Percentiles rank a stretch among this genome's conserved stretches.
phyloP scores from a whole-genome alignment of 2,113 vertebrate genomes.

The Brachyhypopomus occidentalis region DNA sequence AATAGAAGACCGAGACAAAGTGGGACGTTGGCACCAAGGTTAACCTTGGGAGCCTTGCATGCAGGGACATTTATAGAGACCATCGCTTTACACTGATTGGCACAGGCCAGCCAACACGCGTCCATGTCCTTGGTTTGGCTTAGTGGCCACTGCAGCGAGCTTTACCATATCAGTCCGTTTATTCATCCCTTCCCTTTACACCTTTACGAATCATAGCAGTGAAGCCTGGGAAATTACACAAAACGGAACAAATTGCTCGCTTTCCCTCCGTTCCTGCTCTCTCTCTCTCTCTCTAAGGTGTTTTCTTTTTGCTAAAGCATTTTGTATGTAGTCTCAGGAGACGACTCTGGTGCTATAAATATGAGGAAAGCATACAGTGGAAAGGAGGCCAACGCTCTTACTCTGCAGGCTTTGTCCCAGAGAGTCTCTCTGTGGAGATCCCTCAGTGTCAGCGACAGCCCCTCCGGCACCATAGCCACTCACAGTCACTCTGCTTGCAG shows the following conservation, averaged over 20 bases:
- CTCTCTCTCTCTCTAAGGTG: background rate
- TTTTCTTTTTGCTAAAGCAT: slow-evolving; percentile 17
- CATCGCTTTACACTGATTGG: background rate
- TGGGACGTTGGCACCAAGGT: no score
- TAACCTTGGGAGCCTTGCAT: no score
- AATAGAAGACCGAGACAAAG: no score
- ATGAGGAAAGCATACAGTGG: slow-evolving; percentile 10
- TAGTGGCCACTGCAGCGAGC: no score
- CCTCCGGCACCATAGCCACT: background rate
- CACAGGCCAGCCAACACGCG: background rate
- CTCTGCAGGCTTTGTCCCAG: slow-evolving; percentile 3
- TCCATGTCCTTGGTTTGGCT: no score
- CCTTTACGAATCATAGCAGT: background rate
- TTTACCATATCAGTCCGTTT: background rate
- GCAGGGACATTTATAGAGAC: background rate
- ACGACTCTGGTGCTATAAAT: slow-evolving; percentile 20
- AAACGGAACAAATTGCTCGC: slow-evolving; percentile 4
- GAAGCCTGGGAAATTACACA: background rate
- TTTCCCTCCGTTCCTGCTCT: background rate
- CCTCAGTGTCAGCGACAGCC: background rate
- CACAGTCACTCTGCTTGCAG: background rate
- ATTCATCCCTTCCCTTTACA: background rate
- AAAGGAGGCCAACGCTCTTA: slow-evolving; percentile 19
- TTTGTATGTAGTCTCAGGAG: slow-evolving; percentile 29
- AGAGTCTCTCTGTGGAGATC: background rate